Conservation (phyloP, 2,888 invertebrate genomes). For the Andrena trimmerana region DNA sequence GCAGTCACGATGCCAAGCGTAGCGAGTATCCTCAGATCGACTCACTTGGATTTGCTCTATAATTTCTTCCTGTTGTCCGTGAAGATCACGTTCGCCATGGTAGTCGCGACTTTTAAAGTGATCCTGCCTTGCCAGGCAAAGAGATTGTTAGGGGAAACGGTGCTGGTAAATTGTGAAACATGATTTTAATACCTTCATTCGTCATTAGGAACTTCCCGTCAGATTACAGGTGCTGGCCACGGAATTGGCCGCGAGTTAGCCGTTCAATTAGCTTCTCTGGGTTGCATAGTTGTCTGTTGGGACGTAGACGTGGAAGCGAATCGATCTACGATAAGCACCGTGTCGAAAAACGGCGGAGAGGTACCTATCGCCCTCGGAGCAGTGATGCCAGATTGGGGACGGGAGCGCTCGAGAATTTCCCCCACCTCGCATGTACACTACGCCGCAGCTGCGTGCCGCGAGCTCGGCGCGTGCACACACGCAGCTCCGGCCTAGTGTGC, state of each 20-base stretch:
- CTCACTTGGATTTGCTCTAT: slow-evolving; percentile 46
- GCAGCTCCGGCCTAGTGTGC: too few relatives aligned
- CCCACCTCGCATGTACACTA: too few relatives aligned
- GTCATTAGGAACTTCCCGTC: background rate
- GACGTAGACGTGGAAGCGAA: slow-evolving; percentile 75
- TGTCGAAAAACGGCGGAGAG: slow-evolving; percentile 78
- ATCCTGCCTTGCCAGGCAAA: slow-evolving; percentile 84
- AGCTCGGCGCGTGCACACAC: too few relatives aligned
- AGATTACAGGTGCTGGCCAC: slow-evolving; percentile 81
- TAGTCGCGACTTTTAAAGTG: slow-evolving; percentile 78
- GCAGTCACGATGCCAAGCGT: slow-evolving; percentile 13
- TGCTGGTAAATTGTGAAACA: slow-evolving; percentile 80
- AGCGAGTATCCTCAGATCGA: slow-evolving; percentile 17
- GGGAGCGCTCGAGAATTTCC: too few relatives aligned
- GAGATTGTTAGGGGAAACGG: slow-evolving; percentile 84
- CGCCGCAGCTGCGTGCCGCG: too few relatives aligned
- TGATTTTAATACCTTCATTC: background rate
- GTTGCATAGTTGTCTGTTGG: slow-evolving; percentile 80
- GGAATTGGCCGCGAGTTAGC: slow-evolving; percentile 81
- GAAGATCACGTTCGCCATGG: slow-evolving; percentile 74
- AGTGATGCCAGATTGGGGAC: too few relatives aligned
- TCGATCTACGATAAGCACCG: slow-evolving; percentile 72
- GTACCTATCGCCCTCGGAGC: slow-evolving; percentile 25
- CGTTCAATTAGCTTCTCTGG: slow-evolving; percentile 74
- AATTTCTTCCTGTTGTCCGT: slow-evolving; percentile 75